Conservation (phyloP, 2,888 invertebrate species). For the Capitulum mitella region DNA sequence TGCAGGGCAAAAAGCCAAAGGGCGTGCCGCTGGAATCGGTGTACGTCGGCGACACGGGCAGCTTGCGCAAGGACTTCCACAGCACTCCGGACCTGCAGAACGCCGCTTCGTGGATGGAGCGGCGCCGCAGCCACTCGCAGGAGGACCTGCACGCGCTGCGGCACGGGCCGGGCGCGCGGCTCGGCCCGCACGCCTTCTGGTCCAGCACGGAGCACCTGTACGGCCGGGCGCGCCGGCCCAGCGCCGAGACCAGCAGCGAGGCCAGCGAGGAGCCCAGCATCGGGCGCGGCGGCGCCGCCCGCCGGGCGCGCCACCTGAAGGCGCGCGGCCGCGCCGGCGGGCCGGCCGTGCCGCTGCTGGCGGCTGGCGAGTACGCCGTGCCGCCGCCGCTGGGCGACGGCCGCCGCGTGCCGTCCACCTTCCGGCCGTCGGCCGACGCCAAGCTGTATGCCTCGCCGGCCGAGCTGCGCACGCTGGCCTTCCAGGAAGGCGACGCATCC, state of each 20-base stretch:
- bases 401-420: slow-evolving; percentile 59
- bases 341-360: slow-evolving; percentile 15
- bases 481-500: slow-evolving; percentile 37
- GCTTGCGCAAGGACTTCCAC: slow-evolving; percentile 71
- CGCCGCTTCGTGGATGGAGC: slow-evolving; percentile 27
- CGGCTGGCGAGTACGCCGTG: slow-evolving; percentile 27
- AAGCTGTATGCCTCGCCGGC: slow-evolving; percentile 84
- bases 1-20: slow-evolving; percentile 29
- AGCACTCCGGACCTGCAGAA: slow-evolving; percentile 70
- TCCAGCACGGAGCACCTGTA: slow-evolving; percentile 31
- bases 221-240: slow-evolving; percentile 16
- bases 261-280: slow-evolving; percentile 38
- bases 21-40: neutral
- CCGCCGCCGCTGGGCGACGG: slow-evolving; percentile 30
- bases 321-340: slow-evolving; percentile 46
- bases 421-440: slow-evolving; percentile 76
- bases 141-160: slow-evolving; percentile 49
- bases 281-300: slow-evolving; percentile 69
- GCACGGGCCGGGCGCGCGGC: slow-evolving; percentile 31
- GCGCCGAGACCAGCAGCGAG: slow-evolving; percentile 22
- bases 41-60: slow-evolving; percentile 33
- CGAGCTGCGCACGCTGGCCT: slow-evolving; percentile 66
- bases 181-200: slow-evolving; percentile 32
- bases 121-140: slow-evolving; percentile 44
- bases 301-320: slow-evolving; percentile 67